Evolutionary conservation across 2,113 vertebrate genomes (phyloP), one percentile per base, ranked within the genome.

Genomic region (Phrynocephalus versicolor): DNA sequence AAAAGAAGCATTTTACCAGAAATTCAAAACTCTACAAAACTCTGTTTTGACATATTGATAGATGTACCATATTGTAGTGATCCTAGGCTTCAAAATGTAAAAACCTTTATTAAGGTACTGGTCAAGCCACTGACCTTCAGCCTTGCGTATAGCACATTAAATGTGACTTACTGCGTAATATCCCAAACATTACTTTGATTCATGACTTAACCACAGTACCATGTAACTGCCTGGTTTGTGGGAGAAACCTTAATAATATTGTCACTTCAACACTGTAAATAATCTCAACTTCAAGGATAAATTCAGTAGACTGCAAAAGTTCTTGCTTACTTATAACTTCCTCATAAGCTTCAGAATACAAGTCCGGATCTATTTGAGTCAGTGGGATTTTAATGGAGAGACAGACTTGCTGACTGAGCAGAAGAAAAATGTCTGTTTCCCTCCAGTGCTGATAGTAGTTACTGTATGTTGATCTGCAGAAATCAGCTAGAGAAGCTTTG

Each of bases 61-160:
- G 7, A 67, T 67, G 64, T 67, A 67, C 30, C 27, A 67, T 30
- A 67, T 2, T 10, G 30, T 67, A 67, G 64, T 67, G 86, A 80
- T 88, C 74, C 75, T 87, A 86, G 81, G 87, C 64, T 91, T 88
- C 90, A 91, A 90, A 76, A 82, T 88, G 51, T 23, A 89, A 85
- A 91, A 93, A 91, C 88, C 93, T 88, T 88, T 85, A 19, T 6
- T 79, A 55, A 78, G 73, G 74, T 70, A 78, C 13, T 91, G 21
- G n/a, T 6, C 0, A 19, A 91, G 69, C 41, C 91, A 51, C 91
- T 93, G 90, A 92, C 93, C 90, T 93, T 95, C 91, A 91, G 67
- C 89, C 81, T 87, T 82, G 19, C 4, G 23, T 57, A 87, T 15
- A 91, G 85, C 67, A 83, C 0, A 0, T 84, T 87, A 89, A 83